These are phyloP conservation scores for Hemaris fuciformis DNA, from an alignment of 2,888 invertebrate genomes.

Conservation along the genomic window DNA sequence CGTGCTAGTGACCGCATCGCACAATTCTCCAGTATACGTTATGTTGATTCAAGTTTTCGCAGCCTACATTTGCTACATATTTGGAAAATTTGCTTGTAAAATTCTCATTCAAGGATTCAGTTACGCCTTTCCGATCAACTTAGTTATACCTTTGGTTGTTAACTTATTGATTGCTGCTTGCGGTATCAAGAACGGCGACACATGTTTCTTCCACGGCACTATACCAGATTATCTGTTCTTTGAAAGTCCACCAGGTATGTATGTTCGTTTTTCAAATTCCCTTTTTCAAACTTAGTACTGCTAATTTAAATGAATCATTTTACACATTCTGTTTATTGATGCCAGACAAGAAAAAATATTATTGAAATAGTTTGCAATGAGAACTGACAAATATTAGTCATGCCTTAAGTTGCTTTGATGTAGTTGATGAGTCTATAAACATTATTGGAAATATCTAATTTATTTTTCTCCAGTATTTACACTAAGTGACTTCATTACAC, in stretches of 20 bases:
- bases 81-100: slow-evolving; percentile 97
- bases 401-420: too few species aligned
- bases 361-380: too few species aligned
- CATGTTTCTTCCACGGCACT: slow-evolving; percentile 92
- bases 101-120: slow-evolving; percentile 98
- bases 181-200: slow-evolving; percentile 91
- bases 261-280: neutral
- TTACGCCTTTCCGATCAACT: slow-evolving; percentile 97
- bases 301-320: too few species aligned
- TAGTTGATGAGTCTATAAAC: neutral
- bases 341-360: too few species aligned
- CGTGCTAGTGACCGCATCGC: slow-evolving; percentile 85
- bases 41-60: slow-evolving; percentile 90
- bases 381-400: too few species aligned
- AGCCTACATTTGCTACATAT: slow-evolving; percentile 94
- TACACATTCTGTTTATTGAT: too few species aligned
- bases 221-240: slow-evolving; percentile 96
- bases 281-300: too few species aligned
- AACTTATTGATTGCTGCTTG: slow-evolving; percentile 93
- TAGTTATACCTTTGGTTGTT: slow-evolving; percentile 94
- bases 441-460: too few species aligned
- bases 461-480: slow-evolving; percentile 86
- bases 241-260: slow-evolving; percentile 88
- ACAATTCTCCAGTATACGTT: slow-evolving; percentile 88
- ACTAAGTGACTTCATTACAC: slow-evolving; percentile 90